Base-by-base conservation (phyloP, 92 coral and sea anemone species). In the Parazoanthus atlanticus region DNA sequence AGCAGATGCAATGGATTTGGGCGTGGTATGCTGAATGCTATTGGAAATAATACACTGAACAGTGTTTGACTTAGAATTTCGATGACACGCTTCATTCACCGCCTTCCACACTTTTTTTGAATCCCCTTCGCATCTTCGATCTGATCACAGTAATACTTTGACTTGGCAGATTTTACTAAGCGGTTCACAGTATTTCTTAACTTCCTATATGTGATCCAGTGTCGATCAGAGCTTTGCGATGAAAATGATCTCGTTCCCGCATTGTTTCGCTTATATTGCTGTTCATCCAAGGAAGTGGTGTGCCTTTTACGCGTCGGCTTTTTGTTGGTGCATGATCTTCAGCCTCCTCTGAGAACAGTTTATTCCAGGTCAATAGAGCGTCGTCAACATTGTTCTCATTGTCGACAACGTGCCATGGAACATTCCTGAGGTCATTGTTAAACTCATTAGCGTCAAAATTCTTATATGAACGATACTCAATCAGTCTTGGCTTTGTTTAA, bases 41-140 rank as follows among this genome's bases (percentile, higher is more conserved):
- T 91, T 88, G 26, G 91, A 46, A 65, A 92, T 74, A 65, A 88
- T 76, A 41, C 78, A 91, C 76, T 91, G 93, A 56, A 88, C 78
- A 78, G 25, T 75, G 17, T 91, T 85, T 76, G 89, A 91, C 43
- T 89, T 91, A 74, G 28, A 86, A 74, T 85, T 91, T 40, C 93
- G 87, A 43, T 82, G 79, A 49, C 91, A 91, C 61, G 95, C 93
- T 90, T 91, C 93, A 40, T 91, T 93, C 31, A 93, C 90, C 71
- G 91, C 91, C 88, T 88, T 88, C 91, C 93, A 91, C 61, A 88
- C 81, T 40, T 47, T 17, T 30, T 86, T 43, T 17, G 91, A 81
- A 38, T 91, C 85, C 28, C 91, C 80, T 52, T 80, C 6, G 89
- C 61, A 26, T 87, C 88, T 10, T 80, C 90, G 56, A 86, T 86